phyloP scores from a whole-genome alignment of 1,140 invertebrate genomes.

The Euwallacea similis region DNA sequence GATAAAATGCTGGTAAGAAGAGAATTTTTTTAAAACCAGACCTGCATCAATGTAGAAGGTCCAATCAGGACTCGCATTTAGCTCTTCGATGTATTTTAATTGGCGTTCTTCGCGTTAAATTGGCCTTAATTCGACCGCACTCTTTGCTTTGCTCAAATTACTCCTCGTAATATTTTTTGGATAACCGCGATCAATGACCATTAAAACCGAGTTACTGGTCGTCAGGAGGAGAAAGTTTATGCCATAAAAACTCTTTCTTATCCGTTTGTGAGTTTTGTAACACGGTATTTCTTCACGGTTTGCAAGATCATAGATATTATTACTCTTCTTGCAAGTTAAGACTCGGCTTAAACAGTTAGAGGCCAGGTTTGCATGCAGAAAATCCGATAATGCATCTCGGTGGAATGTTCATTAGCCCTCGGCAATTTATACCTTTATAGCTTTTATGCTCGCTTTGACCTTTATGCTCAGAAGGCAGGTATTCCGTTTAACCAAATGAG shows the following conservation, averaged over 20 bases:
- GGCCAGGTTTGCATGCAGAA: conserved; percentile 20
- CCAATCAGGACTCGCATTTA: too few relatives aligned
- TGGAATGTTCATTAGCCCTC: conserved; percentile 38
- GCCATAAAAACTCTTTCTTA: too few relatives aligned
- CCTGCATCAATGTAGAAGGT: too few relatives aligned
- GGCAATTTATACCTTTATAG: conserved; percentile 27
- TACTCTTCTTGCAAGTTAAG: too few relatives aligned
- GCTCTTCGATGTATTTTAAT: conserved; percentile 7
- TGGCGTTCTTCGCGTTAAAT: conserved; percentile 7
- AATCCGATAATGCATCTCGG: conserved; percentile 25
- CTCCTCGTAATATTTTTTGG: neutral
- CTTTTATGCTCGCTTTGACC: conserved; percentile 35
- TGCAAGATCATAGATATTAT: too few relatives aligned
- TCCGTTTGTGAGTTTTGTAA: too few relatives aligned
- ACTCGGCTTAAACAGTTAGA: conserved; percentile 1
- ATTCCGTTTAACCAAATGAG: conserved; percentile 14
- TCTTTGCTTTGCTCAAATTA: conserved; percentile 5
- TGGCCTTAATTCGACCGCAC: conserved; percentile 8
- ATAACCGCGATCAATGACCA: too few relatives aligned
- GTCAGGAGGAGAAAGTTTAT: too few relatives aligned
- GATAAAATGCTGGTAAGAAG: too few relatives aligned
- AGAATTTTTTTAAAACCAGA: too few relatives aligned
- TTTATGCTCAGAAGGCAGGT: conserved; percentile 16
- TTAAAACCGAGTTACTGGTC: too few relatives aligned
- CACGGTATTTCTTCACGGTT: too few relatives aligned